Conservation (phyloP, 1,140 invertebrate genomes). For the Leptinotarsa lineolata region DNA sequence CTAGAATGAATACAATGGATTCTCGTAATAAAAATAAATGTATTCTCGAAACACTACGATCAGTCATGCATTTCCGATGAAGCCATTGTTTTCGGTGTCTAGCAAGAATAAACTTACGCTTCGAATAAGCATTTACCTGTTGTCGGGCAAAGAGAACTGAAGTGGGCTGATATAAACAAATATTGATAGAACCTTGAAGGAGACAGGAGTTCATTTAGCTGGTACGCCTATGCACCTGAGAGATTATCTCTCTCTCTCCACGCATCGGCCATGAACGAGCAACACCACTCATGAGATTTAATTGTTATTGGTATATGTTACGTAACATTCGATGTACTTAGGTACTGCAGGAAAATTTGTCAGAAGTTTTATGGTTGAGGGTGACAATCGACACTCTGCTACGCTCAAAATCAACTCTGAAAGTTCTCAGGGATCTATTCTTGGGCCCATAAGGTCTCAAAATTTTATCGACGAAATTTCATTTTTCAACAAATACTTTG, state of each 20-base stretch:
- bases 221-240: background rate
- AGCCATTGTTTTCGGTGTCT: background rate
- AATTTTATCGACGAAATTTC: no score
- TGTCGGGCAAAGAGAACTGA: background rate
- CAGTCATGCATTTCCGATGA: background rate
- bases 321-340: background rate
- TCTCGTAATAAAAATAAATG: background rate
- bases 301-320: background rate
- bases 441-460: no score
- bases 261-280: conserved; percentile 4
- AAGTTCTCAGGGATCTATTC: no score
- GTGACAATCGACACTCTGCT: no score
- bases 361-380: no score
- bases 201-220: background rate
- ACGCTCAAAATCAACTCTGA: no score
- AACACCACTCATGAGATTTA: background rate
- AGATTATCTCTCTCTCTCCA: background rate
- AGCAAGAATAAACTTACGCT: background rate
- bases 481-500: no score
- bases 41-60: background rate
- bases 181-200: background rate
- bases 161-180: background rate
- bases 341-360: no score
- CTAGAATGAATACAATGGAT: no score
- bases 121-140: background rate